Conservation (phyloP, 2,888 invertebrate species). For the Latrodectus elegans region DNA sequence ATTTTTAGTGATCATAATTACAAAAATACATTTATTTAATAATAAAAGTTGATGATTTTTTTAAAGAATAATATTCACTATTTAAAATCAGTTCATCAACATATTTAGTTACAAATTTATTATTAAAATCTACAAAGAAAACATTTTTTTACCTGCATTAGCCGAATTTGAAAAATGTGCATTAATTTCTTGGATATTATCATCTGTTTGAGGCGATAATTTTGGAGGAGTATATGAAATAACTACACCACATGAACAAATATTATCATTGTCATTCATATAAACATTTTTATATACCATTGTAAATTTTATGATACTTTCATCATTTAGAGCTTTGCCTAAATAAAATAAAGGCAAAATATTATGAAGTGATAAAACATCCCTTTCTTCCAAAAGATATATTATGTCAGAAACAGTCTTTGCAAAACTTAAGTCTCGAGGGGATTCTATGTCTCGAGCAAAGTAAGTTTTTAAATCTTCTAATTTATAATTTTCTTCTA, state of each 20-base stretch:
- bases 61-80: too few relatives aligned
- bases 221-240: background rate
- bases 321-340: conserved; percentile 1
- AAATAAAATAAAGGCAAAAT: background rate
- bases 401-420: conserved; percentile 7
- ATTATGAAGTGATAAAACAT: conserved; percentile 10
- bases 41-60: too few relatives aligned
- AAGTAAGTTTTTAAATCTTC: conserved; percentile 30
- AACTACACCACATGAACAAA: background rate
- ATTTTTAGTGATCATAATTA: too few relatives aligned
- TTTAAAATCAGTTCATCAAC: too few relatives aligned
- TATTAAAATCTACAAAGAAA: too few relatives aligned
- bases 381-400: conserved; percentile 26
- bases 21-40: too few relatives aligned
- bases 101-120: too few relatives aligned
- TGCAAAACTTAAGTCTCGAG: conserved; percentile 4
- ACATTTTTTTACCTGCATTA: too few relatives aligned
- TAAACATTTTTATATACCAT: background rate
- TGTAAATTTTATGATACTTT: background rate
- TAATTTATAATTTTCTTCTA: background rate
- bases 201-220: too few relatives aligned
- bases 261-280: background rate
- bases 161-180: too few relatives aligned
- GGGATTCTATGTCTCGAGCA: conserved; percentile 11
- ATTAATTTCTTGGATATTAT: too few relatives aligned